Evolutionary conservation across 2,113 vertebrate species (phyloP).

Genomic region (Pseudorectes ferrugineus): DNA sequence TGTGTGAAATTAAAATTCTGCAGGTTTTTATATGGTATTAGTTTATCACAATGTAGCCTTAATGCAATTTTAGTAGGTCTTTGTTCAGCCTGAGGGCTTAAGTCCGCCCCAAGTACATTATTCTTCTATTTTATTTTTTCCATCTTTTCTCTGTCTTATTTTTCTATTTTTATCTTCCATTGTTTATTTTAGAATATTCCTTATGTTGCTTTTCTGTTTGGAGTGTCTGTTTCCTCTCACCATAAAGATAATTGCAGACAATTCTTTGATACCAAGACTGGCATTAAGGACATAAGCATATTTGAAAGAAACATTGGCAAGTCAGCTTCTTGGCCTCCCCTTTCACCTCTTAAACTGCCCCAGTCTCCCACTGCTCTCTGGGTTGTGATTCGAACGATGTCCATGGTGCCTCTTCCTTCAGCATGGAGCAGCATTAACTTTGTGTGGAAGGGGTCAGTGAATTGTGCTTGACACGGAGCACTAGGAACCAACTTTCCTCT

Average conservation of each 20-base stretch:
- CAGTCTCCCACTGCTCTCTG: background rate
- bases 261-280: background rate
- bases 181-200: background rate
- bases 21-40: background rate
- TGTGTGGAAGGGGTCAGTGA: background rate
- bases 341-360: background rate
- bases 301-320: background rate
- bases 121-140: background rate
- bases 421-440: background rate
- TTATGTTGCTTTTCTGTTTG: background rate
- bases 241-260: background rate
- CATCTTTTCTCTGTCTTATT: background rate
- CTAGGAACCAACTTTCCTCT: background rate
- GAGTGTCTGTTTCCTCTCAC: background rate
- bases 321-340: background rate
- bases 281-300: background rate
- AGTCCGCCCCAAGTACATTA: background rate
- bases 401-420: background rate
- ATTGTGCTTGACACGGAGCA: background rate
- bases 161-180: background rate
- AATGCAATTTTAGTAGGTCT: constrained; percentile 5
- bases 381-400: accelerated
- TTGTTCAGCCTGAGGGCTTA: constrained; percentile 3
- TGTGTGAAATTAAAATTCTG: constrained; percentile 45
- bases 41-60: background rate